Percentiles rank a stretch among this genome's conserved stretches.
Evolutionary conservation across 2,113 vertebrate genomes (phyloP).

Genomic region (Sebastes schlegelii): DNA sequence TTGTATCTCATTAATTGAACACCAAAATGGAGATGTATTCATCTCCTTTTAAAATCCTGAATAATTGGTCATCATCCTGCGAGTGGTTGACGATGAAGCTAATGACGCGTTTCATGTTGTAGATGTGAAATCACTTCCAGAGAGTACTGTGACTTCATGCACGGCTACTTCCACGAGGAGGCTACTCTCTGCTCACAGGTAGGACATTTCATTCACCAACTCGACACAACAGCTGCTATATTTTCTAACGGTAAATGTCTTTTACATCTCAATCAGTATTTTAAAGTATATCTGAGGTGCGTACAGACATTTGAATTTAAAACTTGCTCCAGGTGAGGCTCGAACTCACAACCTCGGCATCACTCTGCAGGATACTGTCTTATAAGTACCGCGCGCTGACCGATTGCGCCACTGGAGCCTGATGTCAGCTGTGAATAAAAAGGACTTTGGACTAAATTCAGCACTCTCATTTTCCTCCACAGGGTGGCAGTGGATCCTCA

Average conservation of each 20-base stretch:
- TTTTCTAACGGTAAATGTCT: neutral
- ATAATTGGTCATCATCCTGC: neutral
- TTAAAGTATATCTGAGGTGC: neutral
- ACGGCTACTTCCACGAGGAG: conserved; percentile 96
- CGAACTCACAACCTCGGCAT: conserved; percentile 66
- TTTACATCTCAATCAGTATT: neutral
- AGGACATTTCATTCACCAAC: neutral
- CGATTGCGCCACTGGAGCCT: conserved; percentile 53
- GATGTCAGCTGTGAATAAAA: rapidly evolving
- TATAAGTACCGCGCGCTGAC: conserved; percentile 63
- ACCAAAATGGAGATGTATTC: neutral
- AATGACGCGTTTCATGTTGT: conserved; percentile 21
- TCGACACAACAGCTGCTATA: neutral
- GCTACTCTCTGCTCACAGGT: conserved; percentile 98
- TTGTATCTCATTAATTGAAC: neutral
- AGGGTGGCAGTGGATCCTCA: conserved; percentile 22
- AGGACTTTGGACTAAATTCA: neutral
- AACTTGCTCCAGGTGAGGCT: conserved; percentile 62
- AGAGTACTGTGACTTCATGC: conserved; percentile 98
- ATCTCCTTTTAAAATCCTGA: neutral
- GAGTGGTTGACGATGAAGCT: neutral
- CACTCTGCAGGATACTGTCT: conserved; percentile 43
- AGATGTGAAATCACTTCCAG: conserved; percentile 99
- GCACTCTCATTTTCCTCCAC: neutral
- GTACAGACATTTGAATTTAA: neutral